These are phyloP conservation scores for Aleiodes testaceus DNA, from an alignment of 2,888 invertebrate species.

Conservation along the genomic window DNA sequence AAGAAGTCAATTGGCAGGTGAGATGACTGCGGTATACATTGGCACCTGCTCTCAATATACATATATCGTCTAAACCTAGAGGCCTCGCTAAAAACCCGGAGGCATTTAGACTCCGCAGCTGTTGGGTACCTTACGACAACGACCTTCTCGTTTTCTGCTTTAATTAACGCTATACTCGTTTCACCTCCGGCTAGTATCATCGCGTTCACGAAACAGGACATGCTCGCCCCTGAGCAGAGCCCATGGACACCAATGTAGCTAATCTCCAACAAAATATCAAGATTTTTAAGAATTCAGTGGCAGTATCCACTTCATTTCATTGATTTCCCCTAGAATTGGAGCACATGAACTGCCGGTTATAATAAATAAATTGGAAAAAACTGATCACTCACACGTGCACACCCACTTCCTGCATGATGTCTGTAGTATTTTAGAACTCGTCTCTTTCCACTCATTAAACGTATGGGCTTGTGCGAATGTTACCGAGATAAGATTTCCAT, in stretches of 20 bases:
- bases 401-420: conserved; percentile 35
- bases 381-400: conserved; percentile 24
- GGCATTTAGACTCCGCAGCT: conserved; percentile 50
- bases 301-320: background rate
- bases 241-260: background rate
- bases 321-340: too few species aligned
- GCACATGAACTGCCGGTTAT: background rate
- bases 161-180: conserved; percentile 44
- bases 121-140: conserved; percentile 44
- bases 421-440: background rate
- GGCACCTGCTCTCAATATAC: conserved; percentile 54
- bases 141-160: conserved; percentile 49
- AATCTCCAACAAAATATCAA: conserved; percentile 9
- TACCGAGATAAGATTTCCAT: conserved; percentile 4
- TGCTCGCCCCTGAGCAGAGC: conserved; percentile 25
- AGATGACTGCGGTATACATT: conserved; percentile 48
- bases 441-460: conserved; percentile 21
- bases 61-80: conserved; percentile 39
- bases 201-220: conserved; percentile 35
- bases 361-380: background rate
- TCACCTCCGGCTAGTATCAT: conserved; percentile 28
- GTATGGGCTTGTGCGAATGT: background rate
- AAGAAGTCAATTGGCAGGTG: conserved; percentile 43
- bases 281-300: background rate
- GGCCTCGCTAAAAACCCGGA: background rate